Evolutionary conservation across 2,888 invertebrate species (phyloP).

Genomic region (Apodemia hepburni): DNA sequence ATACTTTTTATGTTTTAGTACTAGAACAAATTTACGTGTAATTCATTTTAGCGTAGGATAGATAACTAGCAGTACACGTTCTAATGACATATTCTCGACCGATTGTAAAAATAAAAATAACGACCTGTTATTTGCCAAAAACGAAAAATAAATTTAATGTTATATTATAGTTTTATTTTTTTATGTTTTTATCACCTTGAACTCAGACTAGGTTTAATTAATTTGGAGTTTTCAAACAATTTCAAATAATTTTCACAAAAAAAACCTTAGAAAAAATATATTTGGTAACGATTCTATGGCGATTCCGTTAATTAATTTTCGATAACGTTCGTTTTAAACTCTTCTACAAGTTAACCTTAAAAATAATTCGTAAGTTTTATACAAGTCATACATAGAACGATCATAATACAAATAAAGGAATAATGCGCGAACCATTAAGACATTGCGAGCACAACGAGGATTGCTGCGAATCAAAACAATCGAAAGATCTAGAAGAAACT

Average conservation of each 20-base stretch:
- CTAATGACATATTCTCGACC: too few species aligned
- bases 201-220: too few species aligned
- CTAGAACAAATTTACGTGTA: background rate
- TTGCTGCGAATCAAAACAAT: slow-evolving; percentile 10
- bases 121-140: too few species aligned
- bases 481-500: background rate
- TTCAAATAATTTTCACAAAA: background rate
- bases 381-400: background rate
- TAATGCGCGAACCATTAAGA: slow-evolving; percentile 34
- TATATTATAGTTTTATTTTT: too few species aligned
- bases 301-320: background rate
- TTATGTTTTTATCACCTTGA: too few species aligned
- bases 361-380: slow-evolving; percentile 5
- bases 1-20: background rate
- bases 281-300: slow-evolving; percentile 6
- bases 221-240: too few species aligned
- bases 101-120: too few species aligned
- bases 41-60: too few species aligned
- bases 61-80: too few species aligned
- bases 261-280: background rate
- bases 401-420: slow-evolving; percentile 25
- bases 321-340: slow-evolving; percentile 13
- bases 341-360: slow-evolving; percentile 6
- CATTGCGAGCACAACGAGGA: slow-evolving; percentile 54
- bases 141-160: too few species aligned